Base-by-base conservation (phyloP, 2,888 invertebrate species). In the Plusia festucae region DNA sequence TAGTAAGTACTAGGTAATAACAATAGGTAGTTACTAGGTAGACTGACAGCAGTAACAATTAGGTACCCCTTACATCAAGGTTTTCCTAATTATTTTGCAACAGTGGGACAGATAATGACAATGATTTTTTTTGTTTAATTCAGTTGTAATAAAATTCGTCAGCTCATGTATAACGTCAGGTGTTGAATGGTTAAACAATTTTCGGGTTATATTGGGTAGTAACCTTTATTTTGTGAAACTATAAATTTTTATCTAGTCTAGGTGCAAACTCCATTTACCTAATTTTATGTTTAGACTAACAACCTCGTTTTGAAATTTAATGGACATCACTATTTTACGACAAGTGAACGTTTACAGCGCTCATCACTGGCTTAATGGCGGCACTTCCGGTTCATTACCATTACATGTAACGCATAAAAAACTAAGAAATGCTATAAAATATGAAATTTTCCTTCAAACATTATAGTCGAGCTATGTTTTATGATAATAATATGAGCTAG, bases 351-450 rank as follows among this genome's bases (percentile, higher is more conserved):
- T 69, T 79, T 77, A 76, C 61, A 65, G 57, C 65, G 73, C 72
- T 73, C 78, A 77, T 80, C 72, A 68, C 27, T 16, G 55, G 53
- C 61, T 72, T 80, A 77, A 70, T 72, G 73, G 73, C 73, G 54
- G 71, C 74, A 79, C 78, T 82, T 82, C 82, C 82, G 77, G 82
- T 82, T 80, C 82, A 81, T 79, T 80, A 78, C 62, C 81, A 69
- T 73, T 73, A 76, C 62, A 79, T 60, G 67, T 15, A 60, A 53
- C 69, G n/a, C n/a, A 68, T 79, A 75, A 81, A 79, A 54, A 65
- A 73, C 56, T 65, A 66, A 64, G 73, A 66, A 80, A 70, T 49
- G 46, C 46, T 49, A 49, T 72, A 80, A 77, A 74, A 70, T 68
- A 73, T 74, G 62, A 61, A 59, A 57, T 72, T 73, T 74, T 70